phyloP scores from a whole-genome alignment of 2,888 invertebrate species.

The Urechis unicinctus region DNA sequence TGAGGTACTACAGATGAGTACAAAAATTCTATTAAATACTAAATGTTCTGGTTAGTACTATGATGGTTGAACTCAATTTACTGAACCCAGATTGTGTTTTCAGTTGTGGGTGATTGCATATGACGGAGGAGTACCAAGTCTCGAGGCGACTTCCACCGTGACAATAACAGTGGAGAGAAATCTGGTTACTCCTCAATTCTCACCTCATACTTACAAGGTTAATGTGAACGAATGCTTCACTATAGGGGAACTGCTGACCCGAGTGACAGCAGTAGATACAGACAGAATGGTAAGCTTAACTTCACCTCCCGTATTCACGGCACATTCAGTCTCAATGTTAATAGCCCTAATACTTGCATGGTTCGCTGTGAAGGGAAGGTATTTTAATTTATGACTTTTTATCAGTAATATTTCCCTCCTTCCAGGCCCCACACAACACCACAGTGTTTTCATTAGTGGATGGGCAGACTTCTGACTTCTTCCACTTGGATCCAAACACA shows the following conservation, averaged over 20 bases:
- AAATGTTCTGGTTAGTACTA: too few species aligned
- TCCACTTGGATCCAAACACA: constrained; percentile 24
- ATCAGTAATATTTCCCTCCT: not conserved
- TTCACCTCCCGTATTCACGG: not conserved
- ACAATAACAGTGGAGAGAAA: constrained; percentile 18
- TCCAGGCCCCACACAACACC: constrained; percentile 17
- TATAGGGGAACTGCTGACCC: constrained; percentile 17
- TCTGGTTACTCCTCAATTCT: constrained; percentile 18
- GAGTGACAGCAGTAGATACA: constrained; percentile 22
- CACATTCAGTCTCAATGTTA: too few species aligned
- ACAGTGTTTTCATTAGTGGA: constrained; percentile 23
- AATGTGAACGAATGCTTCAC: constrained; percentile 22
- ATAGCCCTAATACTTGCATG: too few species aligned
- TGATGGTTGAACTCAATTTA: too few species aligned
- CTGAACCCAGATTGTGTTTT: constrained; percentile 9
- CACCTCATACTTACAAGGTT: constrained; percentile 11
- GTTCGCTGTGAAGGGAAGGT: too few species aligned
- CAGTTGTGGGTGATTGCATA: constrained; percentile 30
- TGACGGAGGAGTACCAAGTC: constrained; percentile 32
- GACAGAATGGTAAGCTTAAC: constrained; percentile 13
- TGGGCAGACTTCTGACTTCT: constrained; percentile 15
- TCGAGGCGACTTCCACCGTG: constrained; percentile 20
- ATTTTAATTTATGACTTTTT: not conserved
- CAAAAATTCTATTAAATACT: too few species aligned
- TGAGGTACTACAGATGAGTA: too few species aligned